Conservation (phyloP, 2,113 vertebrate genomes). For the Cavia aperea region DNA sequence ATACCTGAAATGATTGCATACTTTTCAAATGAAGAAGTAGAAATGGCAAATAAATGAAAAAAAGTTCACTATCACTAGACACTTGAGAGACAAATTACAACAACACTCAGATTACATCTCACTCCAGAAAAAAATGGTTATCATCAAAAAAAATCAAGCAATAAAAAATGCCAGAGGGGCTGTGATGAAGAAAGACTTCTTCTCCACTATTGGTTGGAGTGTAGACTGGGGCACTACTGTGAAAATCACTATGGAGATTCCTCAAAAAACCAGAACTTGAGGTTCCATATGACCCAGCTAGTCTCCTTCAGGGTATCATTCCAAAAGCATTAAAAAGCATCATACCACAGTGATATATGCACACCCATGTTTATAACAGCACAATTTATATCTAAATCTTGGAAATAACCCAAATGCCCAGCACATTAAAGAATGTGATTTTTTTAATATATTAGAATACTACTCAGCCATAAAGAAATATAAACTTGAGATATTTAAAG, state of each 20-base stretch:
- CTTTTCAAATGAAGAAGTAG: neutral
- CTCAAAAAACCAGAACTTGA: neutral
- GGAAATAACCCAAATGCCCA: neutral
- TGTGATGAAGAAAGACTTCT: neutral
- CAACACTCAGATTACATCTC: neutral
- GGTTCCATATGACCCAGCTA: neutral
- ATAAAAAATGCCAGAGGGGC: neutral
- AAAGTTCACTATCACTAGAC: neutral
- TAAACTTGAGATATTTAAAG: too few relatives aligned
- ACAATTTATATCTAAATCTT: neutral
- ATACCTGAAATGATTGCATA: neutral
- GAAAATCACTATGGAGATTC: neutral
- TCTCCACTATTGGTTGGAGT: neutral
- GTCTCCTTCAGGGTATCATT: neutral
- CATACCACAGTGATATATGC: neutral
- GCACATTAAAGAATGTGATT: neutral
- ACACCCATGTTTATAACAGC: neutral
- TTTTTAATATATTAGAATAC: neutral
- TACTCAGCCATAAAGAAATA: neutral
- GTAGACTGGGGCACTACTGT: neutral
- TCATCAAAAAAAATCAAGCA: neutral
- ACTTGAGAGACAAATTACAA: neutral
- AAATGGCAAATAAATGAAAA: neutral
- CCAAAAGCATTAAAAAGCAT: neutral
- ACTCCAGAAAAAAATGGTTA: neutral